A percentile compares a stretch with the other conserved stretches of the same genome.
Evolutionary conservation across 2,888 invertebrate genomes (phyloP).

Genomic region (Apodemia duryi): DNA sequence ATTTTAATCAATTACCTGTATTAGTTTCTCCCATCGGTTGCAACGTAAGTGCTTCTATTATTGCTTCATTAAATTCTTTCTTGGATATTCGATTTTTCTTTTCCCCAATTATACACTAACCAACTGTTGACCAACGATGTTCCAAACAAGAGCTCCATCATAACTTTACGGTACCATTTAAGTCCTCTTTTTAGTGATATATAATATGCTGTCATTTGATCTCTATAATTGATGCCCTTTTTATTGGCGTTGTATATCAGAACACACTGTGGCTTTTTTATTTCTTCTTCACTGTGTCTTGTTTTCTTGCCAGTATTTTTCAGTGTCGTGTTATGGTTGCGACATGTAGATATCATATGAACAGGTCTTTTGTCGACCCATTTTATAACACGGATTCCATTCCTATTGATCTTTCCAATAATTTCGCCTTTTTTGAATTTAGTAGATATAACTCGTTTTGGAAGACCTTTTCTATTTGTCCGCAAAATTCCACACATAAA

Average conservation of each 20-base stretch:
- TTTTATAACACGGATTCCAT: constrained; percentile 33
- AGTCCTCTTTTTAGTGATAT: constrained; percentile 17
- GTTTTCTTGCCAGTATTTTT: constrained; percentile 22
- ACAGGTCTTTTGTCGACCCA: constrained; percentile 34
- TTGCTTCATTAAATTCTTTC: constrained; percentile 25
- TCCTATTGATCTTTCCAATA: constrained; percentile 33
- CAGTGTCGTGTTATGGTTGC: constrained; percentile 19
- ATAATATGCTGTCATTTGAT: constrained; percentile 21
- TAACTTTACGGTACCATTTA: constrained; percentile 25
- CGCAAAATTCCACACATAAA: too few species aligned
- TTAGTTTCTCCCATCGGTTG: too few species aligned
- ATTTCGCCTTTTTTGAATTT: constrained; percentile 31
- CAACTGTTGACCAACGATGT: constrained; percentile 24
- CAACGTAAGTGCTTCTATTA: constrained; percentile 22
- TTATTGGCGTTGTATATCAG: constrained; percentile 20
- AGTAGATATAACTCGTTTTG: too few species aligned
- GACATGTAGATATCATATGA: constrained; percentile 25
- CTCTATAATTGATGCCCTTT: constrained; percentile 20
- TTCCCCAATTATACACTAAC: constrained; percentile 24
- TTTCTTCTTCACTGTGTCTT: constrained; percentile 19
- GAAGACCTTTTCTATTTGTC: too few species aligned
- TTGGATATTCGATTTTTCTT: constrained; percentile 20
- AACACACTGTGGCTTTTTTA: constrained; percentile 20
- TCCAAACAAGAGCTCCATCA: constrained; percentile 27
- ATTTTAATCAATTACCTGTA: too few species aligned